phyloP scores from a whole-genome alignment of 2,888 invertebrate genomes.

The Drosophila anomalipes region DNA sequence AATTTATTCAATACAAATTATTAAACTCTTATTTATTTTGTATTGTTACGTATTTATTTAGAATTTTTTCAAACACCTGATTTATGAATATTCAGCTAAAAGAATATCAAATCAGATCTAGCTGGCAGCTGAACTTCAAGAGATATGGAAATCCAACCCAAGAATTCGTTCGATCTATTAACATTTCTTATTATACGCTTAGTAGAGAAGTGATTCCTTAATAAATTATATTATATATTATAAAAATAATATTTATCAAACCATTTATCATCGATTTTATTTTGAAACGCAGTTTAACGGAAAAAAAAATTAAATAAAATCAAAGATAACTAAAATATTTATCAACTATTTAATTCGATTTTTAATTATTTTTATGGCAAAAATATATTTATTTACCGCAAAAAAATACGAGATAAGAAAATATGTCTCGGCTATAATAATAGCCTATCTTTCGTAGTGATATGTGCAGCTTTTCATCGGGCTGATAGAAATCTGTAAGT shows the following conservation, averaged over 20 bases:
- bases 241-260: not conserved
- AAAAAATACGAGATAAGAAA: not conserved
- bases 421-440: not conserved
- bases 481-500: not conserved
- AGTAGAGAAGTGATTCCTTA: too few species aligned
- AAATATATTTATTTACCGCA: not conserved
- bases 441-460: not conserved
- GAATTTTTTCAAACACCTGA: too few species aligned
- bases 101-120: not conserved
- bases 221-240: not conserved
- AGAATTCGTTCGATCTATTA: not conserved
- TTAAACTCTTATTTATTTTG: not conserved
- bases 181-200: not conserved
- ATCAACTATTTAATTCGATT: not conserved
- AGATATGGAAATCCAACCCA: not conserved
- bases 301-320: not conserved
- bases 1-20: not conserved
- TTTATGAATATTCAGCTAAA: not conserved
- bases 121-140: not conserved
- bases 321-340: not conserved
- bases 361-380: not conserved
- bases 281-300: not conserved
- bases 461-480: not conserved
- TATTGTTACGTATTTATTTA: not conserved
- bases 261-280: not conserved